Evolutionary conservation across 2,797 vertebrate species (phyloP), one percentile per base, ranked within the genome.

Genomic region (Limnodromus scolopaceus): DNA sequence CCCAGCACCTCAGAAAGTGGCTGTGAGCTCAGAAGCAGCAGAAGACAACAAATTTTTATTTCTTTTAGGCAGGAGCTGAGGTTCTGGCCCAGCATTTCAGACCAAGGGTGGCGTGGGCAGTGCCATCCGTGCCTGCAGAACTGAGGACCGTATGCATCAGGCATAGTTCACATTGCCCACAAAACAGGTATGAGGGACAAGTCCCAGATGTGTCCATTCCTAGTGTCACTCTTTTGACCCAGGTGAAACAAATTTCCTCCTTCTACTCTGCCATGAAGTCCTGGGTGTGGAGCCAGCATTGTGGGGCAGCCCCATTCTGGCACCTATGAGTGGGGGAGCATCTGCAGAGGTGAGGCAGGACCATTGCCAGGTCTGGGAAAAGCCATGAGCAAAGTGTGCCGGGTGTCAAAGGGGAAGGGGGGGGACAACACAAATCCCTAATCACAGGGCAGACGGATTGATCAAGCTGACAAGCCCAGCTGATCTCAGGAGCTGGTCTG

Each of bases 121-220:
- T 39, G 63, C 51, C 71, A 43, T 5, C 43, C 10, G 1, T 3
- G 6, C 28, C 77, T 49, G 54, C 34, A 63, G 19, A 27, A 9
- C 18, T 3, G 3, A 65, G 28, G 30, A 60, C 5, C 13, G 5
- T 4, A 2, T 0, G 0, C 16, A 24, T 13, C 57, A 38, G n/a
- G 41, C 34, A n/a, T 13, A n/a, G 55, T 14, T 34, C 48, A 15
- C 30, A 13, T 27, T 46, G 61, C 45, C 66, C 38, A 11, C 3
- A 16, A 51, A 64, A 87, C 12, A 13, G 3, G 0, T 34, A 16
- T 3, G 12, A 58, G 27, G 41, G 28, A 60, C 19, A 87, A 3
- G 2, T 8, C 36, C 11, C 49, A 22, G 1, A 2, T 10, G 10
- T 24, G 13, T 30, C 38, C 34, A 16, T 39, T 63, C 28, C 13